A percentile compares a stretch with the other conserved stretches of the same genome.
phyloP scores from a whole-genome alignment of 2,797 vertebrate species.

The Falco peregrinus region DNA sequence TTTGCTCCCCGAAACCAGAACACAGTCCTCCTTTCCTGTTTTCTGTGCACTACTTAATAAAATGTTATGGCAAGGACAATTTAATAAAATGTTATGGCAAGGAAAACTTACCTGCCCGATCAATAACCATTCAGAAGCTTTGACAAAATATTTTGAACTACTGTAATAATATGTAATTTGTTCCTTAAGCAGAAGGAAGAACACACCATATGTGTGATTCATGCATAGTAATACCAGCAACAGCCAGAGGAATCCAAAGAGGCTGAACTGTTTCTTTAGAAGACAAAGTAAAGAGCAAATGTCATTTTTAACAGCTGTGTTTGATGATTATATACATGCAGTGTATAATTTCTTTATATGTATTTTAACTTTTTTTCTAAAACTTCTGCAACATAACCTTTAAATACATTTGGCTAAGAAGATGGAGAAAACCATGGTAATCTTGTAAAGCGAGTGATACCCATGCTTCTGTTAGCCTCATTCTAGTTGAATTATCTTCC shows the following conservation, averaged over 20 bases:
- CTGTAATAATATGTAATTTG: fast-evolving
- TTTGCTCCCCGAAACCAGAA: background rate
- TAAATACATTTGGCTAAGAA: conserved; percentile 21
- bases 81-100: background rate
- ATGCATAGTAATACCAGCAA: background rate
- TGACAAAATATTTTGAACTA: background rate
- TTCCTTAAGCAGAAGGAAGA: background rate
- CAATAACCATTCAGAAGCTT: background rate
- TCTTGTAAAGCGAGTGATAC: background rate
- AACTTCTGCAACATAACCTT: background rate
- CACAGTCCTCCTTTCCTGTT: background rate
- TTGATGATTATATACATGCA: background rate
- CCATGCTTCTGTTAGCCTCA: background rate
- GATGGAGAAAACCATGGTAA: background rate
- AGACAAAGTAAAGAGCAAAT: background rate
- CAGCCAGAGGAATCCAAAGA: background rate
- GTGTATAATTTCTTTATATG: fast-evolving
- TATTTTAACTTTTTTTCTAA: background rate
- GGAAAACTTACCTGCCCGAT: background rate
- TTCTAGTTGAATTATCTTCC: conserved; percentile 26
- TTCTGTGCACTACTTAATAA: background rate
- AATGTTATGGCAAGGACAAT: background rate
- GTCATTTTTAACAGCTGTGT: background rate
- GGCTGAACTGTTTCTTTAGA: background rate
- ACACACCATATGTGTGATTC: background rate